Base-by-base conservation (phyloP, 53 echinoderm and acorn worm genomes). In the Antedon mediterranea region DNA sequence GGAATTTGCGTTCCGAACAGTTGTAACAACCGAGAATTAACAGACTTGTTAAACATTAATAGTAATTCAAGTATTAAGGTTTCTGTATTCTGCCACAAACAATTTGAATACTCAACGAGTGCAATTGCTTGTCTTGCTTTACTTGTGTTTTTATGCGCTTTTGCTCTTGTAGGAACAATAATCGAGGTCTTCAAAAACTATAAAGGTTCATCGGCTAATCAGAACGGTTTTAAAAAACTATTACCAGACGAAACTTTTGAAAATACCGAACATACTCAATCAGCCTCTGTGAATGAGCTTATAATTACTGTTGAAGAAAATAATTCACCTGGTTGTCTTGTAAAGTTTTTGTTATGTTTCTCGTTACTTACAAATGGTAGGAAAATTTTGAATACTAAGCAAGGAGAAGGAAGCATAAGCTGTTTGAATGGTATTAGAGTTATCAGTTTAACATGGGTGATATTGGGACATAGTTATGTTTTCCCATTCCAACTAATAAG, bases 381-480 rank as follows among this genome's bases (percentile, higher is more conserved):
- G 72, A 95, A 91, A 41, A 82, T 95, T 3, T 34, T 95, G 71
- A 86, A 83, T 77, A 87, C 89, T 20, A 74, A 42, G 3, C 83
- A 87, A 29, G 75, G 43, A 18, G 87, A 93, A 33, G 76, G 83
- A 13, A 85, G 76, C 73, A 88, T 98, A 33, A 82, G 73, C 30
- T 88, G 86, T 28, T 80, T 98, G 44, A 92, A 98, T 72, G 98
- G 92, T 31, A 85, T 98, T 42, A 78, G 98, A 0, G 84, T 89
- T 23, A 73, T 94, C 72, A 94, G 94, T 79, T 91, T 94, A 91
- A 74, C 72, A 0, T 94, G 94, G 92, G 98, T 97, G 42, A 98
- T 98, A 31, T 74, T 98, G 13, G 98, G 92, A 30, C 98, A 98
- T 34, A 33, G 79, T 42, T 77, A 32, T 34, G 0, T 37, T 11